Conservation (phyloP, 64 coral and sea anemone species). For the Anthopleura sola region DNA sequence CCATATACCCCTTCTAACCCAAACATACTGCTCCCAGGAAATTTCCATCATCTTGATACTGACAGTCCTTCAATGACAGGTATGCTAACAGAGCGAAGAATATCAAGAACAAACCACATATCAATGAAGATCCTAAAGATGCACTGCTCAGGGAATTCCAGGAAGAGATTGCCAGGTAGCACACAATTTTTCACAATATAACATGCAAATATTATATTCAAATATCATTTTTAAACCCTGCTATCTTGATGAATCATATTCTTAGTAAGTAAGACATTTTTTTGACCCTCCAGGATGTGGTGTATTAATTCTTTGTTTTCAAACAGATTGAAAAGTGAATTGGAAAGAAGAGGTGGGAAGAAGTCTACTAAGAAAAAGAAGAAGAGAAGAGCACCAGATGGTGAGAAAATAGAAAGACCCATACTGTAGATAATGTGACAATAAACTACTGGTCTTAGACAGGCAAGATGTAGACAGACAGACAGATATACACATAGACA, state of each 20-base stretch:
- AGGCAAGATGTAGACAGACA: too few relatives aligned
- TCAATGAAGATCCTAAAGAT: conserved; percentile 99
- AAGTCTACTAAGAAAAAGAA: conserved; percentile 56
- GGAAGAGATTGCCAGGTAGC: conserved; percentile 94
- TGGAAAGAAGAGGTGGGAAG: conserved; percentile 63
- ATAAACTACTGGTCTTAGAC: background rate
- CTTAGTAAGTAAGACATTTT: too few relatives aligned
- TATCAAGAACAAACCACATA: conserved; percentile 99
- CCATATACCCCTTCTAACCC: too few relatives aligned
- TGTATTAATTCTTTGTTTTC: background rate
- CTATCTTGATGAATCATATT: too few relatives aligned
- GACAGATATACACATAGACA: too few relatives aligned
- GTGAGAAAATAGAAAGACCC: background rate
- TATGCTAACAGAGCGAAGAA: conserved; percentile 98
- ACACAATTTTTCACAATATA: too few relatives aligned
- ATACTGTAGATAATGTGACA: background rate
- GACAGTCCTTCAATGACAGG: conserved; percentile 19
- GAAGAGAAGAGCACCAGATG: conserved; percentile 53
- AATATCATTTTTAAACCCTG: too few relatives aligned
- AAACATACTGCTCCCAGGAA: too few relatives aligned
- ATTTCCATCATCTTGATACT: too few relatives aligned
- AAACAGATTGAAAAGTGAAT: conserved; percentile 73
- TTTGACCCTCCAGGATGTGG: too few relatives aligned
- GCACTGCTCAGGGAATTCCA: conserved; percentile 98
- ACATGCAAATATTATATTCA: too few relatives aligned